Evolutionary conservation across 2,113 vertebrate species (phyloP), one percentile per base, ranked within the genome.

Genomic region (Anguilla japonica): DNA sequence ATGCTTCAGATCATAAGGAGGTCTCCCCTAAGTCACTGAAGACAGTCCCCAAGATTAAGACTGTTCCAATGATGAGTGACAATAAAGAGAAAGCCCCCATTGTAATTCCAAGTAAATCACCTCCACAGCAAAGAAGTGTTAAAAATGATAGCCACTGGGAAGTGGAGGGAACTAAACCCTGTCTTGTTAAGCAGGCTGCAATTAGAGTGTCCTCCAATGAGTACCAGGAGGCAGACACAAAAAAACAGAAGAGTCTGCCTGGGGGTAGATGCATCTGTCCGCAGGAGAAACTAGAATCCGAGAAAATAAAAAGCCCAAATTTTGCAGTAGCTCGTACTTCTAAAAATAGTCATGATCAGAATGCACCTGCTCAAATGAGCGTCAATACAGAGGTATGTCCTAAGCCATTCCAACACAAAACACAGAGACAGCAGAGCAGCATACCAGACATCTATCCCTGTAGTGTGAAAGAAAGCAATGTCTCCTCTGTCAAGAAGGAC

Each of bases 111-210:
- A 41, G 75, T 78, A 7, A 14, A 50, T 29, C 63, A 83, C n/a
- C 88, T 9, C 85, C 81, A 14, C 92, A 91, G 46, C 94, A 90
- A 89, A 94, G 91, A 89, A 93, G 93, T 78, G 88, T 93, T 88
- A 93, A 93, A 3, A 89, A 91, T 60, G 8, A 79, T 18, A 16
- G 26, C 20, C 5, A 20, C 53, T 39, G 80, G 41, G 60, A 39
- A 15, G 1, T 41, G 39, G 29, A 39, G 60, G 81, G 82, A 4
- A 41, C 63, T 15, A 95, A 95, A 90, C 94, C 94, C 29, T 92
- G 88, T 46, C 94, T 95, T 26, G 92, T 95, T 1, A 95, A 96
- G 88, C 95, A 96, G 86, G 90, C 90, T 67, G 94, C 95, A 85
- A 85, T 95, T 29, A 90, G 93, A 87, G 50, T 91, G 15, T 93